Evolutionary conservation across 2,888 invertebrate species (phyloP), one percentile per base, ranked within the genome.

Genomic region (Pristionchus maxplancki): DNA sequence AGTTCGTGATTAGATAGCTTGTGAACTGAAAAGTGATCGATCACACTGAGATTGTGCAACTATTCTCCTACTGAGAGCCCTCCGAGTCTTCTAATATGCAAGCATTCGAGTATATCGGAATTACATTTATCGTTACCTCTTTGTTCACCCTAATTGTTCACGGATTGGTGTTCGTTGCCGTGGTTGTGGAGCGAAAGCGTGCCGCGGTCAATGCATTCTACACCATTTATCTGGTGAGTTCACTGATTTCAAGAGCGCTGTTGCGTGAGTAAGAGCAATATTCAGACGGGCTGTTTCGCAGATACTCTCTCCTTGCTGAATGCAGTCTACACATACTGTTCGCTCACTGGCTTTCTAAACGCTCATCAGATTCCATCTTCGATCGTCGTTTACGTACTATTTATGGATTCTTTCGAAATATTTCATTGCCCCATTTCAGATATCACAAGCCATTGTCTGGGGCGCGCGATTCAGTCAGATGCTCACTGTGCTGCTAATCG

Each of bases 401-500:
- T 3, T 62, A 8, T n/a, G 20, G 11, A 20, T 62, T n/a, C 28
- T 28, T n/a, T 62, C 62, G 24, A n/a, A n/a, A n/a, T n/a, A n/a
- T n/a, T n/a, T n/a, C n/a, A n/a, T n/a, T n/a, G n/a, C 4, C 24
- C 24, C 20, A 6, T 58, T 58, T 24, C 24, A 24, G 64, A 3
- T 64, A 9, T 64, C 64, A 1, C 64, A 64, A 64, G 31, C 31
- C 2, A 64, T 64, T 15, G 64, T 64, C 31, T 64, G 64, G 64
- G 64, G 64, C 31, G 64, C 64, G 4, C 64, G 64, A 64, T 64
- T 64, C 64, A 64, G 64, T 64, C 64, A 64, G 17, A 64, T 64
- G 64, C 9, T 31, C 8, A 64, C 64, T 3, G 31, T 64, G 9
- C 9, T 64, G 31, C 64, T 64, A 15, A 64, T 64, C 20, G 64